Base-by-base conservation (phyloP, 2,113 vertebrate species). In the Callionymus lyra region DNA sequence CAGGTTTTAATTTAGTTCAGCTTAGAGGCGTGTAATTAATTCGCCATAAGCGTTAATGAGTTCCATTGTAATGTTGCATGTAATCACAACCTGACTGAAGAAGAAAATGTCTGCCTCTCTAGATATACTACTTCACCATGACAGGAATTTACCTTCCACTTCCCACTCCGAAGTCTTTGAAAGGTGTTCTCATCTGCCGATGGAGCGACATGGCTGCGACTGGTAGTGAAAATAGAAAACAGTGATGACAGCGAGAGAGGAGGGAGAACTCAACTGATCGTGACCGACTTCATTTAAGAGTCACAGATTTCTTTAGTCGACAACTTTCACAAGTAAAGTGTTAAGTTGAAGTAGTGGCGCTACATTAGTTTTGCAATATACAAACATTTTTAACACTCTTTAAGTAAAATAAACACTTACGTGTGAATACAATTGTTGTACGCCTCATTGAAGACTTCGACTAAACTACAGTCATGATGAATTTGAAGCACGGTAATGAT, bases 1-100 rank as follows among this genome's bases (percentile, higher is more conserved):
- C 69, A 71, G 58, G 61, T 68, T 73, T 68, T 70, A 58, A 75
- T 75, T 70, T 65, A 61, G 53, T 48, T 70, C 47, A 34, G 63
- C 69, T 64, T 55, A 75, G 56, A 75, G 63, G 63, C 63, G 53
- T 68, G 66, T 66, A 66, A 79, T 73, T 76, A 76, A 72, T 73
- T 75, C 6, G 27, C 63, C 68, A 68, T 70, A 58, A 65, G 68
- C 68, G 16, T 52, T 62, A 48, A 27, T 27, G 21, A 27, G 21
- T 27, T 27, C 21, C 61, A 71, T 67, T 69, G 67, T 68, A 71
- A 73, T 68, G 67, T 54, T 51, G 53, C 63, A 62, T 61, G 61
- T 70, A 68, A 79, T 76, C 58, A 64, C 47, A 51, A 44, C 53
- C 53, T 49, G 64, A 54, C 57, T 54, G 18, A 37, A 47, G 48